phyloP scores from a whole-genome alignment of 2,113 vertebrate species.

The Thalassarche chlororhynchos region DNA sequence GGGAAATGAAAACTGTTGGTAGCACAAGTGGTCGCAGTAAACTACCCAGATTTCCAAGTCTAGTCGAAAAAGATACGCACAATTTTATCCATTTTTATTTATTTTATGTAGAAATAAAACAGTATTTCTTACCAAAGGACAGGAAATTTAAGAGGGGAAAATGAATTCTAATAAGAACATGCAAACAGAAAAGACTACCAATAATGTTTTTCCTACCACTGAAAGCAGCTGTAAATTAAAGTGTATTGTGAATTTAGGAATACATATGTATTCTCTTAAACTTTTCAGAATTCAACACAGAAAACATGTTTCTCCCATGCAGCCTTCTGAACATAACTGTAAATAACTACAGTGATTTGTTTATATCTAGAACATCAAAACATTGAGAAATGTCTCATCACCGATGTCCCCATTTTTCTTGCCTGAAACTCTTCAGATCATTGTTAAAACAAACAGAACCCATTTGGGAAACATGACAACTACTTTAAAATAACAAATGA shows the following conservation, averaged over 20 bases:
- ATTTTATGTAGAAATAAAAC: not conserved
- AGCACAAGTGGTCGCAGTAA: not conserved
- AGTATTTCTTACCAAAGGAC: not conserved
- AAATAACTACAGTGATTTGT: not conserved
- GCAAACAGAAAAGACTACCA: not conserved
- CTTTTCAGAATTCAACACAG: not conserved
- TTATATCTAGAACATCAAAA: not conserved
- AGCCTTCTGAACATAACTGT: not conserved
- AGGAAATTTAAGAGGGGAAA: not conserved
- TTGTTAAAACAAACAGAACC: not conserved
- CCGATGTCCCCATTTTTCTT: not conserved
- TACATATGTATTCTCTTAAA: not conserved
- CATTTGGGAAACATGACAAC: not conserved
- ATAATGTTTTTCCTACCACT: not conserved
- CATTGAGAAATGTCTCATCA: not conserved
- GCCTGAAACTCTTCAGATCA: not conserved
- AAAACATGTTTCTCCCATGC: not conserved
- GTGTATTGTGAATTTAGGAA: not conserved
- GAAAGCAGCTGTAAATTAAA: not conserved
- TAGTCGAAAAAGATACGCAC: accelerated
- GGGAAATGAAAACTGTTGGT: not conserved
- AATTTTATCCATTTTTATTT: not conserved
- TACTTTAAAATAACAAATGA: not conserved
- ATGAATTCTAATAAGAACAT: not conserved
- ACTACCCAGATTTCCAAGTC: not conserved